Evolutionary conservation across 1,140 invertebrate species (phyloP), one percentile per base, ranked within the genome.

Genomic region (Cataglyphis hispanica): DNA sequence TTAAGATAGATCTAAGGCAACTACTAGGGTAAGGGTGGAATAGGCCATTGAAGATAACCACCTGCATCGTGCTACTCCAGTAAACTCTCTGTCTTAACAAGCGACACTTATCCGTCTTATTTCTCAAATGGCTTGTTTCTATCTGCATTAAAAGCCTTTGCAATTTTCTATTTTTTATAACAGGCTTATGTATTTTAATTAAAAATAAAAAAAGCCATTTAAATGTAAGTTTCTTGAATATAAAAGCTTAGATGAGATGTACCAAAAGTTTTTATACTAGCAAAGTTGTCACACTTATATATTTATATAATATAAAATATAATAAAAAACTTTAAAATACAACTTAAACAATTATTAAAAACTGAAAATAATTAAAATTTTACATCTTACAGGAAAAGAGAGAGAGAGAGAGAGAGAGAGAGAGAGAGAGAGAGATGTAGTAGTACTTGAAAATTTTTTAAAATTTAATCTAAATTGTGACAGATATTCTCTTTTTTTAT

Each of bases 1-100:
- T 70, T 70, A 58, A 81, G 76, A 86, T 90, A 56, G n/a, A 56
- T 81, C 40, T 58, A 43, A 69, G 76, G 22, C 46, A 72, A 60
- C 37, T 60, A 50, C 40, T 22, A 16, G 53, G 64, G 19, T 77
- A 75, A 89, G 90, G 90, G 83, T 84, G 66, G 80, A 85, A 43
- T 25, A 66, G n/a, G 63, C 50, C 10, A 58, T 58, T 50, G 25
- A 63, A 69, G 22, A 40, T 46, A 58, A 50, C 16, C 83, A 78
- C 63, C 63, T 84, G 50, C 22, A 50, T 1, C 16, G 40, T 77
- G 43, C 40, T 50, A n/a, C 25, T 70, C 58, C 53, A 72, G 27
- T 31, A 70, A 25, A 31, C 31, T 3, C 31, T 83, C 11, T 83
- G 11, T 37, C 10, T 22, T 43, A 67, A 67, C 43, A 37, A 34